Conservation (phyloP, 2,113 vertebrate species). For the Ceyx cyanopectus region DNA sequence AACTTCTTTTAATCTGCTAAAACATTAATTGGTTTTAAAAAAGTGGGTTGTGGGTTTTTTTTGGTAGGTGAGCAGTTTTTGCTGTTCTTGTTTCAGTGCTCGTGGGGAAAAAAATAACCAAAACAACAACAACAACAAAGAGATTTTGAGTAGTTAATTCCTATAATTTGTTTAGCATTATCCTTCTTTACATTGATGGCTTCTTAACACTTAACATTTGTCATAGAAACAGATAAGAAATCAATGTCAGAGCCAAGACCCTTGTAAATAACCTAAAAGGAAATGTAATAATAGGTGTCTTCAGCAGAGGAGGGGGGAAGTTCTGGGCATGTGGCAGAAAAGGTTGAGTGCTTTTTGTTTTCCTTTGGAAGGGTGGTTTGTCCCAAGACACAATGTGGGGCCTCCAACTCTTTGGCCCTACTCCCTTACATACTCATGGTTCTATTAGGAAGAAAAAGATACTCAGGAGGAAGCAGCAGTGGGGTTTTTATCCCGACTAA, state of each 20-base stretch:
- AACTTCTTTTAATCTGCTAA: background rate
- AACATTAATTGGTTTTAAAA: background rate
- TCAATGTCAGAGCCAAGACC: constrained; percentile 72
- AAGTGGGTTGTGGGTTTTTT: accelerated
- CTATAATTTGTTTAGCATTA: constrained; percentile 33
- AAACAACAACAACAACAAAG: background rate
- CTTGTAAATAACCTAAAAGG: constrained; percentile 47
- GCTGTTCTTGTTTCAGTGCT: background rate
- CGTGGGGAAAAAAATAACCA: background rate
- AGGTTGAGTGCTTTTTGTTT: constrained; percentile 55
- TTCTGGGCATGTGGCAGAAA: constrained; percentile 35
- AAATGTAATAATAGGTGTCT: constrained; percentile 54
- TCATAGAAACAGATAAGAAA: constrained; percentile 58
- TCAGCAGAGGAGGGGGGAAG: constrained; percentile 45
- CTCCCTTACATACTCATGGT: background rate
- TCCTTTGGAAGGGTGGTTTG: constrained; percentile 21
- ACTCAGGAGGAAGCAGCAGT: background rate
- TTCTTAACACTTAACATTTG: constrained; percentile 60
- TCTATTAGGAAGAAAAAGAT: constrained; percentile 27
- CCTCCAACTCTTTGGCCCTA: background rate
- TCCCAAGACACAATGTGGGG: background rate
- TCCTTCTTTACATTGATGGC: constrained; percentile 1
- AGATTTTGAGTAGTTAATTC: background rate
- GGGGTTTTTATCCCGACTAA: background rate
- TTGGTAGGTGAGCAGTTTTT: background rate